Conservation (phyloP, 64 coral and sea anemone species). For the Stichodactyla helianthus region DNA sequence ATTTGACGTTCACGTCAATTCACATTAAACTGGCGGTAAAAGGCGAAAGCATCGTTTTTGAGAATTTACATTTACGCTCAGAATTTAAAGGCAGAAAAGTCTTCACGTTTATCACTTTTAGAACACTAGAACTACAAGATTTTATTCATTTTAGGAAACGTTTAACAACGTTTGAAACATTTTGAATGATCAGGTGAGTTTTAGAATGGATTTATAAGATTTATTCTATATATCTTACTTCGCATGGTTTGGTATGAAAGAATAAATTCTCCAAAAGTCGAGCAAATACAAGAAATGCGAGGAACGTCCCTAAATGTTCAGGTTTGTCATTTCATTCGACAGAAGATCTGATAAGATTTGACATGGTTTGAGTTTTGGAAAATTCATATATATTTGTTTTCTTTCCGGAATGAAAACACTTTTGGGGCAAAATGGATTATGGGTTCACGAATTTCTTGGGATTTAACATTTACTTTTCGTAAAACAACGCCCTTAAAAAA, state of each 20-base stretch:
- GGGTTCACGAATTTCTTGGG: not conserved
- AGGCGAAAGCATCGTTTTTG: not conserved
- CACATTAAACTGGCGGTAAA: not conserved
- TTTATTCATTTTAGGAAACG: not conserved
- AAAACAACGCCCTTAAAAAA: not conserved
- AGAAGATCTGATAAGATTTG: not conserved
- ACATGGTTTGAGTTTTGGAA: not conserved
- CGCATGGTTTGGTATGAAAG: not conserved
- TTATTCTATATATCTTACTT: not conserved
- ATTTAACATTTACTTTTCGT: not conserved
- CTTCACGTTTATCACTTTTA: not conserved
- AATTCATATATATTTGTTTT: not conserved
- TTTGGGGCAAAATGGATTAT: not conserved
- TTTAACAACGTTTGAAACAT: not conserved
- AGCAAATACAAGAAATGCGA: slow-evolving; percentile 7
- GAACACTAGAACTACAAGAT: not conserved
- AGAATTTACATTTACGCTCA: not conserved
- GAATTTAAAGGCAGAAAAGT: not conserved
- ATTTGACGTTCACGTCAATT: slow-evolving; percentile 4
- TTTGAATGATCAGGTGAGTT: not conserved
- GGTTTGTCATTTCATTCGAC: not conserved
- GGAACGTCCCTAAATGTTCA: not conserved
- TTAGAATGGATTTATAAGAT: not conserved
- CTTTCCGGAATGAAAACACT: not conserved
- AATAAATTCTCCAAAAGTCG: slow-evolving; percentile 13